These are phyloP conservation scores for Gila robusta DNA, from an alignment of 2,797 vertebrate genomes.

Conservation along the genomic window DNA sequence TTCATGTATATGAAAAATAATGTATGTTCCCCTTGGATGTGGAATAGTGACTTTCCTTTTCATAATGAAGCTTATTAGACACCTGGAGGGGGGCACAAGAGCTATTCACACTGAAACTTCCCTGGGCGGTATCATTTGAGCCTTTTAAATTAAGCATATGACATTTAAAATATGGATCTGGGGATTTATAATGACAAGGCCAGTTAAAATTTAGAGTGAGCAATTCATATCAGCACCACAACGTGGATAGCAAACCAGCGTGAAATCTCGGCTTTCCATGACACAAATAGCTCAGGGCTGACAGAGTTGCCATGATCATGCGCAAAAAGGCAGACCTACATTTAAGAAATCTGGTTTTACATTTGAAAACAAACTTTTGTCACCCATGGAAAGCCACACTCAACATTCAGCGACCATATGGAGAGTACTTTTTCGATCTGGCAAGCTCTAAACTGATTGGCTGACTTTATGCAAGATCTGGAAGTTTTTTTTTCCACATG, in stretches of 20 bases:
- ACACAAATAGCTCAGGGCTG: constrained; percentile 32
- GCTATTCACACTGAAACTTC: background rate
- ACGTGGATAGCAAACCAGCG: constrained; percentile 15
- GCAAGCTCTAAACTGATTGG: background rate
- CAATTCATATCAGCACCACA: constrained; percentile 34
- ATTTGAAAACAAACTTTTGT: background rate
- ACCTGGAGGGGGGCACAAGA: constrained; percentile 4
- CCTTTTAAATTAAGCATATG: constrained; percentile 32
- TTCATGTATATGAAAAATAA: background rate
- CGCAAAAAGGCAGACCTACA: background rate
- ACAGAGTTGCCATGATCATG: background rate
- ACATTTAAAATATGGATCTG: constrained; percentile 28
- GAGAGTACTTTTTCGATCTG: background rate
- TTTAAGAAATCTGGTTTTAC: background rate
- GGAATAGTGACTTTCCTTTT: constrained; percentile 7
- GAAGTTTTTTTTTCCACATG: background rate
- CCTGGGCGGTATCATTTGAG: background rate
- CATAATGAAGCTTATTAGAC: constrained; percentile 4
- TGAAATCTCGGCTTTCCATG: constrained; percentile 32
- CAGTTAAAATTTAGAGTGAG: constrained; percentile 11
- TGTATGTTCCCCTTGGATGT: background rate
- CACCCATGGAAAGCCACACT: background rate
- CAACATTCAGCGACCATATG: background rate
- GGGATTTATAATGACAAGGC: constrained; percentile 28
- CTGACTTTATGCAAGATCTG: background rate